Base-by-base conservation (phyloP, 2,888 invertebrate genomes). In the Temnothorax rugatulus region DNA sequence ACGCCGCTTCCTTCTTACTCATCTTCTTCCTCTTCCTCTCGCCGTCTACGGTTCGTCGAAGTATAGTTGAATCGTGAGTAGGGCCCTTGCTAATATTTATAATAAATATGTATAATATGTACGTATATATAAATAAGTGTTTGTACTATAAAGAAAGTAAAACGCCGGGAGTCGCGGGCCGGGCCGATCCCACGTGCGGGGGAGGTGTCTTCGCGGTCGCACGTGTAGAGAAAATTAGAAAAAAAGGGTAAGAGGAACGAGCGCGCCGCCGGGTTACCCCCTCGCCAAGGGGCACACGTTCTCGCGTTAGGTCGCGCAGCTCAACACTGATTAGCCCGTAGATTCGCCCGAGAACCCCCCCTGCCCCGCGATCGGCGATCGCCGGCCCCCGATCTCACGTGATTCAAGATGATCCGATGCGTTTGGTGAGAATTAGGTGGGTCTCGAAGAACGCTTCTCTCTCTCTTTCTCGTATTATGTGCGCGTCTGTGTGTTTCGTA, bases 1-100 rank as follows among this genome's bases (percentile, higher is more conserved):
- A 71, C 63, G 74, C 21, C 73, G 52, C 52, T 61, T 54, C 69
- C 63, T 81, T 63, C 63, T 79, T 74, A 84, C 73, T 85, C 81
- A 73, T 86, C 85, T 83, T 84, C 59, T 21, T 74, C 71, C 29
- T 82, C 74, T 52, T 64, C 82, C 64, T 63, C 47, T 82, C 61
- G 75, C 57, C 64, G 29, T 81, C 29, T 59, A 64, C 71, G 59
- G 75, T 83, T 84, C 74, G 87, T 84, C 90, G 61, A 77, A 81
- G 84, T 93, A 93, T 93, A 94, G 94, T 94, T 94, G 94, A 94
- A 94, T 94, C 94, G 94, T 94, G 94, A 94, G 93, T 94, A 94
- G 93, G 92, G 93, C 93, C 91, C 92, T 91, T 92, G 93, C 92
- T 93, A 94, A 93, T 92, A 91, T 88, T 90, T 91, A 91, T 92